Base-by-base conservation (phyloP, 2,888 invertebrate genomes). In the Aspidiotus destructor region DNA sequence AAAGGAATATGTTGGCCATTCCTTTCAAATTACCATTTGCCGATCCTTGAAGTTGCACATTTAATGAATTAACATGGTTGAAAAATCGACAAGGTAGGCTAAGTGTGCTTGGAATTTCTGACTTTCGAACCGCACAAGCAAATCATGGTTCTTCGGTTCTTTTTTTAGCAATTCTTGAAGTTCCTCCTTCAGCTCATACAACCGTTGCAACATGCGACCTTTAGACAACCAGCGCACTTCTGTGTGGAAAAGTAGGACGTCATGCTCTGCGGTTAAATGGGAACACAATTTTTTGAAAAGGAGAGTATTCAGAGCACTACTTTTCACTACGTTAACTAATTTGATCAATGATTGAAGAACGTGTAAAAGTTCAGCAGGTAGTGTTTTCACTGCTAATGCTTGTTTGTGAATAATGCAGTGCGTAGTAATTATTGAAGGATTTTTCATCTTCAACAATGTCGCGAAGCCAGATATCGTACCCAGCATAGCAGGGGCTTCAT, bases 401-500 rank as follows among this genome's bases (percentile, higher is more conserved):
- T 70, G 71, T 2, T 54, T 60, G 61, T 69, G 70, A 70, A 71
- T 70, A 10, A 70, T 42, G 11, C 62, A 71, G 41, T 64, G 68
- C 58, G 60, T 71, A 17, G 58, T 71, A 40, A 64, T 17, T 55
- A 53, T 65, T 16, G 52, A 17, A 13, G 41, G 11, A 61, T 71
- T 70, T 44, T 70, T 70, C 68, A 64, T 64, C 52, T 70, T 71
- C 17, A 71, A 57, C 10, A 70, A 69, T 67, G 69, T 55, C 60
- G 67, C 70, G 41, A 71, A 58, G 62, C 65, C 65, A 58, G 69
- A 67, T 63, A 60, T 63, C 44, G 68, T 67, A 60, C 69, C 71
- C 15, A 71, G 67, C 69, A 70, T 70, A 63, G 69, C 69, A 55
- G 62, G 65, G 52, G 65, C 65, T 60, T 62, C 62, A 62, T 71